phyloP scores from a whole-genome alignment of 2,797 vertebrate species.

The Mionectes olivaceus region DNA sequence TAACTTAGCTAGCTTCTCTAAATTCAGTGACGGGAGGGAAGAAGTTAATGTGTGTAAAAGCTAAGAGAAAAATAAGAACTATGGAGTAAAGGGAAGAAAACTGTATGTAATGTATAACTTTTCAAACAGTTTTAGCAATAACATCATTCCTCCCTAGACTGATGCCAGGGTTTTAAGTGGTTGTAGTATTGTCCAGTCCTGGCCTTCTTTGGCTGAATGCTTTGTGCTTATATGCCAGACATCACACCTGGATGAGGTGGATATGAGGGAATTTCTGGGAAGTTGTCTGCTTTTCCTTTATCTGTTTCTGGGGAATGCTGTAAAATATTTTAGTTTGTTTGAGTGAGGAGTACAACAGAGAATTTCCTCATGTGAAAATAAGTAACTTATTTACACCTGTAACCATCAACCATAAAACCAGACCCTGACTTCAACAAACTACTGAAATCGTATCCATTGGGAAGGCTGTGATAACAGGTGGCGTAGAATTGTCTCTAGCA shows the following conservation, averaged over 20 bases:
- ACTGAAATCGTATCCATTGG: not conserved
- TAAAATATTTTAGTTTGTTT: not conserved
- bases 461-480: not conserved
- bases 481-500: not conserved
- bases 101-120: not conserved
- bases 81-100: not conserved
- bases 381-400: not conserved
- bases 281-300: not conserved
- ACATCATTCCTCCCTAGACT: rapidly evolving
- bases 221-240: not conserved
- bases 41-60: not conserved
- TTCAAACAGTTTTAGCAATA: not conserved
- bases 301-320: not conserved
- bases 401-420: not conserved
- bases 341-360: not conserved
- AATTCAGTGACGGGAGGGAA: not conserved
- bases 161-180: not conserved
- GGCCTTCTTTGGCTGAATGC: rapidly evolving
- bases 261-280: not conserved
- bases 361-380: not conserved
- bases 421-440: not conserved
- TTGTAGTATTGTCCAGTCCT: not conserved
- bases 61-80: not conserved
- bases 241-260: not conserved
- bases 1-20: not conserved